Percentiles rank a stretch among this genome's conserved stretches.
These are phyloP conservation scores for Drosophila pegasa DNA, from an alignment of 2,888 invertebrate genomes.

Conservation along the genomic window DNA sequence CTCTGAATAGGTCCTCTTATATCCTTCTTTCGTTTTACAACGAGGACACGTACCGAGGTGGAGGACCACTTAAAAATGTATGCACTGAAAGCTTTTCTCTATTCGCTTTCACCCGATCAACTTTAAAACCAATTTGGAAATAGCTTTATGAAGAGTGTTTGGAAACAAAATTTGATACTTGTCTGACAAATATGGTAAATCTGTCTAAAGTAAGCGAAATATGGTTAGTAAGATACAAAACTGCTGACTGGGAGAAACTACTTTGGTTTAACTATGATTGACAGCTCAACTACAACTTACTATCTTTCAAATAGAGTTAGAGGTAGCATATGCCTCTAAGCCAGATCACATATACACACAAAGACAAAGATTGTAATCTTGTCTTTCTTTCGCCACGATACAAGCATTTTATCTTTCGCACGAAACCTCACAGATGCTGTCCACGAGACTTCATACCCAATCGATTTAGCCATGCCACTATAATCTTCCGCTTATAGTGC, in stretches of 20 bases:
- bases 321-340: no score
- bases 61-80: not conserved
- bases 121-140: not conserved
- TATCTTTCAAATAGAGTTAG: not conserved
- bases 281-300: not conserved
- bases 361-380: no score
- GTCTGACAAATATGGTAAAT: not conserved
- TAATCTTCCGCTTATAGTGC: no score
- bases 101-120: not conserved
- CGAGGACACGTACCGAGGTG: not conserved
- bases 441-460: no score
- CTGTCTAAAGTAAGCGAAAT: no score
- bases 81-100: not conserved
- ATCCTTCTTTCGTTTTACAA: not conserved
- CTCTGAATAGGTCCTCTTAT: not conserved
- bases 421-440: no score
- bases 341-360: no score
- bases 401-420: no score
- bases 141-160: constrained; percentile 2
- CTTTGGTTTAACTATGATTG: not conserved
- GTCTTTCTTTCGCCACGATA: no score
- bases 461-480: no score
- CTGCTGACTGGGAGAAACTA: no score
- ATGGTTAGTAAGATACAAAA: not conserved
- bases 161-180: not conserved